Conservation (phyloP, 2,797 vertebrate species). For the Chiloscyllium punctatum region DNA sequence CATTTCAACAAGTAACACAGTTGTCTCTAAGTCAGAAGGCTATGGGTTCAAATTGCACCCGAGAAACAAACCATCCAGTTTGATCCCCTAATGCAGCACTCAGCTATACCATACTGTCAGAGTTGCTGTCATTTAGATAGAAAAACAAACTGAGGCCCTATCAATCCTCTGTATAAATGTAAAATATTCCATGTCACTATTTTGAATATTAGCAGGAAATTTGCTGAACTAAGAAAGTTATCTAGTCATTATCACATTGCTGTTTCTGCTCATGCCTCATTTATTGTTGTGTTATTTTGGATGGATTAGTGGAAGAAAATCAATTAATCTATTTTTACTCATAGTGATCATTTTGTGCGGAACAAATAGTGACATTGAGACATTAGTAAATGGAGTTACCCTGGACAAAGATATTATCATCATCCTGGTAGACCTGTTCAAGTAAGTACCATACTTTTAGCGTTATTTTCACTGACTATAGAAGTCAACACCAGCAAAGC, state of each 20-base stretch:
- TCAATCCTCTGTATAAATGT: neutral
- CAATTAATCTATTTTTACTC: conserved; percentile 37
- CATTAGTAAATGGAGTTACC: conserved; percentile 45
- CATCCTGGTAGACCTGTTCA: conserved; percentile 84
- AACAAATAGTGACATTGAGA: conserved; percentile 49
- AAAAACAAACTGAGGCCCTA: neutral
- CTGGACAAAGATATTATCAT: conserved; percentile 65
- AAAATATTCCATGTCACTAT: neutral
- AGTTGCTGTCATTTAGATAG: neutral
- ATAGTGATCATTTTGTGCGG: conserved; percentile 84
- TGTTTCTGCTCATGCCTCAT: neutral
- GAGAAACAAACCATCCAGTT: neutral
- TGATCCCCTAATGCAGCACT: neutral
- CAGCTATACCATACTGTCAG: neutral
- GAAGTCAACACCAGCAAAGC: neutral
- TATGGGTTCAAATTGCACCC: neutral
- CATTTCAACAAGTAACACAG: neutral
- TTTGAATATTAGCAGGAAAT: neutral
- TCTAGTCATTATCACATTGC: neutral
- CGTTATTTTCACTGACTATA: neutral
- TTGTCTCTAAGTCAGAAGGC: neutral
- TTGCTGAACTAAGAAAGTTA: neutral
- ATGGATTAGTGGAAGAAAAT: neutral
- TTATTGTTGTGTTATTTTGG: neutral
- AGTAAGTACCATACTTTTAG: conserved; percentile 61